These are phyloP conservation scores for Acromyrmex charruanus DNA, from an alignment of 1,140 invertebrate genomes.

Conservation along the genomic window DNA sequence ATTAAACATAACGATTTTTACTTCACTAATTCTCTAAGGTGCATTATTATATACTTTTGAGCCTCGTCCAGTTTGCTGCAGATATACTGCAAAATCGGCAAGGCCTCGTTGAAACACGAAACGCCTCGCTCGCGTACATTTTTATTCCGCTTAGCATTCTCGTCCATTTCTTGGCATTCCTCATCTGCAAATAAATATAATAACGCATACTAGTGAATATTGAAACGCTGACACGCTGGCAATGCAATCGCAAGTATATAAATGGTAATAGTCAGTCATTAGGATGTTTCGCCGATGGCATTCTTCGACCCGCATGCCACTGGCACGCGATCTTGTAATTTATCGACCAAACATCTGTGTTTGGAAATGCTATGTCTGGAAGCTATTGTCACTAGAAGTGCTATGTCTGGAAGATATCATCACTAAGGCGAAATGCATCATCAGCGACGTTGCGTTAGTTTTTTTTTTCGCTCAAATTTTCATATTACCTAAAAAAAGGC, in stretches of 20 bases:
- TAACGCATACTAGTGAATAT: not conserved
- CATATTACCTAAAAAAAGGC: constrained; percentile 90
- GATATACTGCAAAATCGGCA: constrained; percentile 95
- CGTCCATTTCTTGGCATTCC: constrained; percentile 91
- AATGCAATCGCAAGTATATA: not conserved
- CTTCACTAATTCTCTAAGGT: not conserved
- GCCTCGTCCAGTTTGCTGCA: constrained; percentile 94
- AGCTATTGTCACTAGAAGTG: not conserved
- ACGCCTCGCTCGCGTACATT: constrained; percentile 90
- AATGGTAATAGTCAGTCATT: not conserved
- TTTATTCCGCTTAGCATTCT: constrained; percentile 88
- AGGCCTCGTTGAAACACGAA: constrained; percentile 95
- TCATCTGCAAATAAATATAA: constrained; percentile 87
- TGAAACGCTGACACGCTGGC: not conserved
- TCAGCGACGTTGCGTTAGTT: not conserved
- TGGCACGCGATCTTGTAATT: constrained; percentile 47
- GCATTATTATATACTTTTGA: constrained; percentile 88
- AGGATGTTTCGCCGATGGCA: constrained; percentile 10
- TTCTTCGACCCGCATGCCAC: not conserved
- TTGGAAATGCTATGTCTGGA: not conserved
- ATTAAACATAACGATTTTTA: not conserved
- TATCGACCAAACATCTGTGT: constrained; percentile 68
- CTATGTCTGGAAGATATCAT: too few species aligned
- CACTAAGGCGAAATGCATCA: not conserved
- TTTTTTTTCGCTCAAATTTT: not conserved